Evolutionary conservation across 1,140 invertebrate genomes (phyloP).

Genomic region (Drosophila ohnishii): DNA sequence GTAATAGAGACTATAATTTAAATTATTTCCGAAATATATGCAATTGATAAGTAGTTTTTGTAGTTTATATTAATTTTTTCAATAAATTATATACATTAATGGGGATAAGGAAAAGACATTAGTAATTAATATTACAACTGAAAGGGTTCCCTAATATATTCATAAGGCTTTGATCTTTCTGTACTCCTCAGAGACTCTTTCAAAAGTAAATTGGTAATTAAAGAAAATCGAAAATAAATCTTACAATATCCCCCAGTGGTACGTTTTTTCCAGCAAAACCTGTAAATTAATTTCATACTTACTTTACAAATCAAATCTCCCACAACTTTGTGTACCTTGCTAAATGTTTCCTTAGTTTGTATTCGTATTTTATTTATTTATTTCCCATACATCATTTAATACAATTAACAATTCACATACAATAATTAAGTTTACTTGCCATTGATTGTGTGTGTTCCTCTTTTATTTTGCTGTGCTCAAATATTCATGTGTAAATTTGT

Average conservation of each 20-base stretch:
- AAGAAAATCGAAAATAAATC: neutral
- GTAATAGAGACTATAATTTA: too few species aligned
- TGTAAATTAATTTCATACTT: neutral
- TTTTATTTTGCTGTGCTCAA: constrained; percentile 45
- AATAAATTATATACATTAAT: too few species aligned
- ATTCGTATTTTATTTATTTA: constrained; percentile 47
- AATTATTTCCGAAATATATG: too few species aligned
- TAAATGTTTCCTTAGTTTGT: neutral
- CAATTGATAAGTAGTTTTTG: too few species aligned
- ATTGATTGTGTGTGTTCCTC: constrained; percentile 72
- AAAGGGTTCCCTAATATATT: neutral
- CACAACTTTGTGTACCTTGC: too few species aligned
- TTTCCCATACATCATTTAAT: constrained; percentile 75
- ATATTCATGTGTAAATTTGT: constrained; percentile 65
- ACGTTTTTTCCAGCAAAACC: too few species aligned
- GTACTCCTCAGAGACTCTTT: neutral
- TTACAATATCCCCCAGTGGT: too few species aligned
- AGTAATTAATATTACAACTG: neutral
- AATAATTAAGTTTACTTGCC: constrained; percentile 77
- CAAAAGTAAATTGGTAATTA: neutral
- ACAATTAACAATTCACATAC: constrained; percentile 80
- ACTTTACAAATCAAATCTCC: neutral
- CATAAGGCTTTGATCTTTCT: neutral
- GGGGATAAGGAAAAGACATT: too few species aligned
- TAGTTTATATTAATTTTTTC: too few species aligned